Base-by-base conservation (phyloP, 1,140 invertebrate genomes). In the Ctenoplectra terminalis region DNA sequence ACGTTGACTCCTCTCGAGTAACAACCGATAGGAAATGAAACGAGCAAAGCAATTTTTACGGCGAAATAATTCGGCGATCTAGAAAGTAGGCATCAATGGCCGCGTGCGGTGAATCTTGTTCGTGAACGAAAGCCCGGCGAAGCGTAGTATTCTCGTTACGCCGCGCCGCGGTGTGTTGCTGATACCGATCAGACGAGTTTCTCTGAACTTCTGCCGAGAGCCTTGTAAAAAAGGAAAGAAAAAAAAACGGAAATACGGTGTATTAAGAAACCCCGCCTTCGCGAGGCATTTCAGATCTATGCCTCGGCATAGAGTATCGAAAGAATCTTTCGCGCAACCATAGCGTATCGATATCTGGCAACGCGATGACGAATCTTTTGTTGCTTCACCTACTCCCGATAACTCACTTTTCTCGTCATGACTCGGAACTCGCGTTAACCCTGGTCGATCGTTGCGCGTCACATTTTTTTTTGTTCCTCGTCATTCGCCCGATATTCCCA, bases 141-240 rank as follows among this genome's bases (percentile, higher is more conserved):
- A 46, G 9, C n/a, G 26, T 6, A 60, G 5, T 17, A n/a, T 58
- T 48, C 75, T 67, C 50, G 40, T 69, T 20, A 75, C 73, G 23
- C 43, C 13, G 54, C 73, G 23, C 43, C 13, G 54, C 43, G 23
- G 23, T 9, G n/a, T 29, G 31, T 63, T 48, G 58, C 26, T 43
- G 56, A 79, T 79, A 72, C 43, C 69, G 69, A 79, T 79, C 77
- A n/a, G 11, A 26, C 54, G 76, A 71, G 67, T 79, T 61, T 79
- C 67, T 79, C 67, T 43, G 43, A 61, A 50, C 29, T 60, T 69
- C 26, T 43, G n/a, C 37, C n/a, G 63, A 66, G 26, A 40, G 1
- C n/a, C 29, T 23, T 46, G 58, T 3, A 52, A 60, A 48, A 48
- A 48, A 17, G 46, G 46, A 48, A 48, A 17, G 15, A 48, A 40